These are phyloP conservation scores for Ferrisia virgata DNA, from an alignment of 2,888 invertebrate species.

Conservation along the genomic window DNA sequence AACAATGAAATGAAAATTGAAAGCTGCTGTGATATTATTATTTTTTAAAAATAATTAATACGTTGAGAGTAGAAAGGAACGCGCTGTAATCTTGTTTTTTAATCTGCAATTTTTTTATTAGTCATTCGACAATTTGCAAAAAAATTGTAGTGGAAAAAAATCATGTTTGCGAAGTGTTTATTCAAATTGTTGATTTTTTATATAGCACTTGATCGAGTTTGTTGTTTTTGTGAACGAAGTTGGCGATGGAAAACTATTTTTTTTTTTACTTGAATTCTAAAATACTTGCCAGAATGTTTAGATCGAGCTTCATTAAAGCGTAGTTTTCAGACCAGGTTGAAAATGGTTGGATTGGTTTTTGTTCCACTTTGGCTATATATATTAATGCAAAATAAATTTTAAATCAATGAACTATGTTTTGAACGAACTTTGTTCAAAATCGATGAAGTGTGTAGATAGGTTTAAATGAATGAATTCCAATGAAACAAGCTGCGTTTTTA, in stretches of 20 bases:
- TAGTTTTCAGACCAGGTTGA: neutral
- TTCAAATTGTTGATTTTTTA: neutral
- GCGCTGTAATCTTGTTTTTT: neutral
- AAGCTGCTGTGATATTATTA: too few species aligned
- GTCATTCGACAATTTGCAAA: neutral
- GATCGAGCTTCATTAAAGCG: neutral
- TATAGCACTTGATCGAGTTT: neutral
- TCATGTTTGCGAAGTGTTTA: neutral
- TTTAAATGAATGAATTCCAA: too few species aligned
- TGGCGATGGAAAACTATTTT: neutral
- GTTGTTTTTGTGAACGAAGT: neutral
- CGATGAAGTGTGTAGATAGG: too few species aligned
- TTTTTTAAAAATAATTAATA: too few species aligned
- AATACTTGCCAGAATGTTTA: neutral
- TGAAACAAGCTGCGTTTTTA: too few species aligned
- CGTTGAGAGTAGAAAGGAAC: too few species aligned
- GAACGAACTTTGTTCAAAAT: neutral
- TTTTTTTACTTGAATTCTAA: neutral
- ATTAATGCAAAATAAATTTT: neutral
- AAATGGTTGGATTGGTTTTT: neutral
- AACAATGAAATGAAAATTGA: too few species aligned
- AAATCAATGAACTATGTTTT: neutral
- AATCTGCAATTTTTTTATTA: neutral
- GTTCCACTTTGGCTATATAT: neutral
- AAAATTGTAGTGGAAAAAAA: neutral